Conservation (phyloP, 2,113 vertebrate genomes). For the Oryzias woworae region DNA sequence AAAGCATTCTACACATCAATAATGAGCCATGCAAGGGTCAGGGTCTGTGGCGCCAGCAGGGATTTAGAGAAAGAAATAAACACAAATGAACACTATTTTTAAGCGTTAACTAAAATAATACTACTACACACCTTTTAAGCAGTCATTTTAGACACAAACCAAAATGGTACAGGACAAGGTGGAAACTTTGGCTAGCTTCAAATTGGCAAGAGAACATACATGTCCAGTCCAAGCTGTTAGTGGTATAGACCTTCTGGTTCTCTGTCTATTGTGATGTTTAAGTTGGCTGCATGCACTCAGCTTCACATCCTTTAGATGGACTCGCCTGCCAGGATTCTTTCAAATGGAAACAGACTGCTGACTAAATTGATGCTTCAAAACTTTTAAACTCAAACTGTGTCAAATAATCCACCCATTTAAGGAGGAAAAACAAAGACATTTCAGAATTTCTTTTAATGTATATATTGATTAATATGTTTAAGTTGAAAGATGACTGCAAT, state of each 20-base stretch:
- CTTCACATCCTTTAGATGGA: background rate
- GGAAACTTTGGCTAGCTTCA: slow-evolving; percentile 1
- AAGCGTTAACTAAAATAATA: background rate
- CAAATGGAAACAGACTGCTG: slow-evolving; percentile 2
- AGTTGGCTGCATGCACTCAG: background rate
- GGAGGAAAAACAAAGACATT: no score
- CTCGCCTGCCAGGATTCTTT: slow-evolving; percentile 8
- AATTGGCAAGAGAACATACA: background rate
- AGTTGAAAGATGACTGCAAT: no score
- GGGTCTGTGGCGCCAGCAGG: slow-evolving; percentile 6
- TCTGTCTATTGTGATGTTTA: slow-evolving; percentile 16
- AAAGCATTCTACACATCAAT: background rate
- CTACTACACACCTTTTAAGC: background rate
- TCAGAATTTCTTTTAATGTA: no score
- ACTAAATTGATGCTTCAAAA: slow-evolving; percentile 4
- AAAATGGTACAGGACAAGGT: background rate
- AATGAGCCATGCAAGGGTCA: background rate
- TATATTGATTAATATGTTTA: no score
- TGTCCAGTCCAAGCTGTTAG: slow-evolving; percentile 7
- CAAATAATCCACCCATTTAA: background rate
- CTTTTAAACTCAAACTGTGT: background rate
- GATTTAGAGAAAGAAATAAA: background rate
- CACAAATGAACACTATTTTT: background rate
- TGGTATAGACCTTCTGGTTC: slow-evolving; percentile 13
- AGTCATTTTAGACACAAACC: background rate